Percentiles rank a stretch among this genome's conserved stretches.
Evolutionary conservation across 2,797 vertebrate genomes (phyloP).

Genomic region (Hipposideros larvatus): DNA sequence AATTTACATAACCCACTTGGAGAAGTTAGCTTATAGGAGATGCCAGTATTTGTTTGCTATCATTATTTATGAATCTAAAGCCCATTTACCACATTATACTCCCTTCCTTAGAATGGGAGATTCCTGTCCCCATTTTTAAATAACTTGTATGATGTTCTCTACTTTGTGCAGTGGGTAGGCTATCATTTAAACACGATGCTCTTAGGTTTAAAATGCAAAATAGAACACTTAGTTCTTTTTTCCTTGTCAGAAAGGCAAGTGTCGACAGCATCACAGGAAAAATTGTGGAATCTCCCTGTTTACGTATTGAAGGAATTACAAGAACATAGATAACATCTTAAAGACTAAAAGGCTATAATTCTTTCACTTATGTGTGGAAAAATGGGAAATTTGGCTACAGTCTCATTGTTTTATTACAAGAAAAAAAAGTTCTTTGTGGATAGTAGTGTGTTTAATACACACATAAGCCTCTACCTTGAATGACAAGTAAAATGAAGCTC

Average conservation of each 20-base stretch:
- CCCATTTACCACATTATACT: neutral
- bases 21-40: constrained; percentile 26
- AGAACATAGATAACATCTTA: constrained; percentile 68
- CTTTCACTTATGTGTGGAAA: constrained; percentile 44
- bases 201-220: constrained; percentile 46
- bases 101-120: neutral
- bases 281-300: constrained; percentile 33
- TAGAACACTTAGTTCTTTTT: constrained; percentile 26
- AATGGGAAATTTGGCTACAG: constrained; percentile 50
- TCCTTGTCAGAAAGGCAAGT: constrained; percentile 62
- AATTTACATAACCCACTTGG: neutral
- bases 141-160: neutral
- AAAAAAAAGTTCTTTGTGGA: neutral
- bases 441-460: constrained; percentile 12
- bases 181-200: constrained; percentile 49
- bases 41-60: neutral
- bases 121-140: neutral
- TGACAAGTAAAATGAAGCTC: neutral
- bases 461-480: constrained; percentile 9
- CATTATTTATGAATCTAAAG: neutral
- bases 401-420: neutral
- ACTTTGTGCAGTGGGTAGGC: neutral
- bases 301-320: constrained; percentile 54
- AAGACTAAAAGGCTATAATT: constrained; percentile 49
- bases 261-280: constrained; percentile 48